phyloP scores from a whole-genome alignment of 1,140 invertebrate genomes.

The Rhynchophorus ferrugineus region DNA sequence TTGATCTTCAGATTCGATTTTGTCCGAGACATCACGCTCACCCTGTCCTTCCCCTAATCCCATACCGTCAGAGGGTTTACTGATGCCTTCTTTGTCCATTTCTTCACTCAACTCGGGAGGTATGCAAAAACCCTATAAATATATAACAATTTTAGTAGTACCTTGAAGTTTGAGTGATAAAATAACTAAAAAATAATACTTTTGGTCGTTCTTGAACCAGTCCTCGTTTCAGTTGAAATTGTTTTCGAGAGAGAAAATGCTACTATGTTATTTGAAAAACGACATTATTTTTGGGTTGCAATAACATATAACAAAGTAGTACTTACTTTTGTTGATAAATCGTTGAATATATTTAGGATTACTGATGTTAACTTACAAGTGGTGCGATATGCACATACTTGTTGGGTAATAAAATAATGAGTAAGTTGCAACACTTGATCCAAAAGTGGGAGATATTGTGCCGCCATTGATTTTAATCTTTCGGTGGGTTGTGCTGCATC shows the following conservation, averaged over 20 bases:
- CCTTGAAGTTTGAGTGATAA: too few species aligned
- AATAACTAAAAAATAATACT: conserved; percentile 1
- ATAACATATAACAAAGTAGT: not conserved
- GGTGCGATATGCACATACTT: conserved; percentile 65
- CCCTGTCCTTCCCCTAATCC: conserved; percentile 91
- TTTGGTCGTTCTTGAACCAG: too few species aligned
- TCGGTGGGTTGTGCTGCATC: conserved; percentile 2
- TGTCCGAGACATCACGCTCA: conserved; percentile 89
- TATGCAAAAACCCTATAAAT: conserved; percentile 77
- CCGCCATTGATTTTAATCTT: conserved; percentile 26
- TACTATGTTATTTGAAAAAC: too few species aligned
- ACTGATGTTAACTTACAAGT: conserved; percentile 78
- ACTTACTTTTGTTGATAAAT: conserved; percentile 69
- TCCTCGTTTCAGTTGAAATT: too few species aligned
- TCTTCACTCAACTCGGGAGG: conserved; percentile 74
- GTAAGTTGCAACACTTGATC: conserved; percentile 67
- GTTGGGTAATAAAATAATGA: conserved; percentile 71
- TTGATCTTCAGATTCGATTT: conserved; percentile 89
- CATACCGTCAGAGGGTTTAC: conserved; percentile 58
- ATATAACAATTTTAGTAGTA: conserved; percentile 8
- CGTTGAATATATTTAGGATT: conserved; percentile 75
- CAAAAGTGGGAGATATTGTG: conserved; percentile 56
- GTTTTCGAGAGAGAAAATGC: too few species aligned
- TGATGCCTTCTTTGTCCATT: conserved; percentile 49
- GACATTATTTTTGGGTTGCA: too few species aligned